Evolutionary conservation across 2,888 invertebrate genomes (phyloP), one percentile per base, ranked within the genome.

Genomic region (Microchrysa polita): DNA sequence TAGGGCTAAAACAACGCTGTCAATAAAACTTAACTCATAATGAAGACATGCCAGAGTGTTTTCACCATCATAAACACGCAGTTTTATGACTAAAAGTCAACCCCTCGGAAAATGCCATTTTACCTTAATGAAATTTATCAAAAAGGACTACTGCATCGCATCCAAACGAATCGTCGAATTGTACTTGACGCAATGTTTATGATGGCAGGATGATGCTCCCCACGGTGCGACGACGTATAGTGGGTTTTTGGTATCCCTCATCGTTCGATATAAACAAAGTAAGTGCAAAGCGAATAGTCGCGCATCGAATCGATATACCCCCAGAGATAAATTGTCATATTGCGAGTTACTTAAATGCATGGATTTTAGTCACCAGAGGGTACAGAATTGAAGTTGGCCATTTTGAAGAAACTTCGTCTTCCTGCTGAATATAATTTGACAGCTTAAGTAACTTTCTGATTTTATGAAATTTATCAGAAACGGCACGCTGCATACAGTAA

Each of bases 41-140:
- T 34, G 7, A 34, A 34, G 27, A 34, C 27, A 7, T 34, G 27
- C 27, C 2, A 34, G 27, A 34, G 27, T 34, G 27, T 34, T 34
- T 34, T 34, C 27, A 7, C 27, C 27, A 34, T 34, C 27, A 34
- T 34, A 34, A 34, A 34, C 27, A n/a, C n/a, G n/a, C n/a, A 5
- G 27, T 34, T 34, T 34, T 34, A 34, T 34, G 27, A 34, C 27
- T 34, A 34, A 34, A 34, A 34, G 27, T 34, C 27, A 34, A 34
- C 27, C 27, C 27, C 27, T 34, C 27, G 5, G 4, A 48, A 48
- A 48, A 12, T 48, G 4, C 16, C 16, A 12, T 48, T 48, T 48
- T 48, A 48, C 48, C 48, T 48, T 48, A 48, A 48, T 48, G 48
- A 48, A n/a, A 48, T 48, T 48, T 48, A 48, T 48, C 16, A 48